Percentiles rank a stretch among this genome's conserved stretches.
These are phyloP conservation scores for Crenuchus spilurus DNA, from an alignment of 2,797 vertebrate genomes.

Conservation along the genomic window DNA sequence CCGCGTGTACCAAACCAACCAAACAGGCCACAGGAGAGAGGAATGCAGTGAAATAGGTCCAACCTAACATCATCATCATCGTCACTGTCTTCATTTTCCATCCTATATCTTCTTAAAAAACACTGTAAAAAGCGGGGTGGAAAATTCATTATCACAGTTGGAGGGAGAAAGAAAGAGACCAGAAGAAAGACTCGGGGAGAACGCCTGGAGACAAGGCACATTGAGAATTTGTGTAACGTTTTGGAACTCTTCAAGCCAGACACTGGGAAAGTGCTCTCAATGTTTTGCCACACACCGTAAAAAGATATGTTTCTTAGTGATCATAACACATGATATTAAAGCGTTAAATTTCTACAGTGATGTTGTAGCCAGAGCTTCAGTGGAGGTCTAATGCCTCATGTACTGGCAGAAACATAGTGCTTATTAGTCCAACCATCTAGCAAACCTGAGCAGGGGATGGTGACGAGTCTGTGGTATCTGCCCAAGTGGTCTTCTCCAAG, in stretches of 20 bases:
- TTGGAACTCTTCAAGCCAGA: slow-evolving; percentile 16
- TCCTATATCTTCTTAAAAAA: slow-evolving; percentile 36
- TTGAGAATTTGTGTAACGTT: slow-evolving; percentile 19
- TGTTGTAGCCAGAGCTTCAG: slow-evolving; percentile 30
- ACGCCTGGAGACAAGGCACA: slow-evolving; percentile 8
- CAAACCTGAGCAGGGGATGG: slow-evolving; percentile 17
- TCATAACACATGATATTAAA: slow-evolving; percentile 37
- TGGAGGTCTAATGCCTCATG: slow-evolving; percentile 22
- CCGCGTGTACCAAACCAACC: slow-evolving; percentile 22
- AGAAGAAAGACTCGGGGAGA: slow-evolving; percentile 6
- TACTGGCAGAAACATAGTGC: slow-evolving; percentile 14
- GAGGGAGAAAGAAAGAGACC: slow-evolving; percentile 22
- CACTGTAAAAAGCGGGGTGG: slow-evolving; percentile 6
- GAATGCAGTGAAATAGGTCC: slow-evolving; percentile 18
- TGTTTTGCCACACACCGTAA: slow-evolving; percentile 33
- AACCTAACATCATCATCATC: slow-evolving; percentile 29
- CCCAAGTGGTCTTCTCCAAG: slow-evolving; percentile 25
- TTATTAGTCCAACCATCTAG: slow-evolving; percentile 36
- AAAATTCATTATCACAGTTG: slow-evolving; percentile 23
- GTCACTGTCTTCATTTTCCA: slow-evolving; percentile 34
- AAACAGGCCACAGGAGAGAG: slow-evolving; percentile 38
- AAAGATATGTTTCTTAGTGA: slow-evolving; percentile 23
- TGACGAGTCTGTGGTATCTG: slow-evolving; percentile 21
- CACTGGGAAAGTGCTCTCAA: slow-evolving; percentile 16
- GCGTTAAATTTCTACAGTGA: slow-evolving; percentile 34